phyloP scores from a whole-genome alignment of 2,888 invertebrate species.

The Latrodectus elegans region DNA sequence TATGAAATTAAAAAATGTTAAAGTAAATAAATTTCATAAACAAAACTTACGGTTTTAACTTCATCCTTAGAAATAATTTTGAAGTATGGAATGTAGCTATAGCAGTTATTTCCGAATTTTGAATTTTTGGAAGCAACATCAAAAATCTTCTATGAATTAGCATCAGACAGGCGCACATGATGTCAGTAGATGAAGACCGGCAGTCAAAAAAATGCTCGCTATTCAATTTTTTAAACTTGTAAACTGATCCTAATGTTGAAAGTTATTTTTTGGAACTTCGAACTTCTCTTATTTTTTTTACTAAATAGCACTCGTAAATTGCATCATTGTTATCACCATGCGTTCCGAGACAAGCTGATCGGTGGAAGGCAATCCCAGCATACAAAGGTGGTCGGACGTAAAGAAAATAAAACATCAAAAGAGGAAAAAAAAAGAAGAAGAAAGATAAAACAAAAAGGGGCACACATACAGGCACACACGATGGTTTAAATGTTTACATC shows the following conservation, averaged over 20 bases:
- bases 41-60: conserved; percentile 42
- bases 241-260: too few species aligned
- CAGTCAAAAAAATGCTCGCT: too few species aligned
- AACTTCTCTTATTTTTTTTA: too few species aligned
- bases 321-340: conserved; percentile 4
- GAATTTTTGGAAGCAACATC: conserved; percentile 32
- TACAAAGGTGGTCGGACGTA: conserved; percentile 9
- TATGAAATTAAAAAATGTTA: too few species aligned
- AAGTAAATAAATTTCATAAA: neutral
- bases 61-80: conserved; percentile 14
- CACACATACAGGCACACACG: conserved; percentile 4
- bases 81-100: conserved; percentile 22
- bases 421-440: neutral
- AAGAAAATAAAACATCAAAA: conserved; percentile 19
- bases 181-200: neutral
- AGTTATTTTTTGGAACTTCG: too few species aligned
- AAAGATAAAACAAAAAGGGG: conserved; percentile 22
- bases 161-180: conserved; percentile 45
- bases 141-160: conserved; percentile 16
- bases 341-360: too few species aligned
- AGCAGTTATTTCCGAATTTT: conserved; percentile 21
- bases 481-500: conserved; percentile 43
- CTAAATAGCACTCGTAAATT: neutral
- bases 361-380: conserved; percentile 24
- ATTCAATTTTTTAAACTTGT: too few species aligned